Evolutionary conservation across 92 coral and sea anemone species (phyloP).

Genomic region (Epizoanthus stellaris): DNA sequence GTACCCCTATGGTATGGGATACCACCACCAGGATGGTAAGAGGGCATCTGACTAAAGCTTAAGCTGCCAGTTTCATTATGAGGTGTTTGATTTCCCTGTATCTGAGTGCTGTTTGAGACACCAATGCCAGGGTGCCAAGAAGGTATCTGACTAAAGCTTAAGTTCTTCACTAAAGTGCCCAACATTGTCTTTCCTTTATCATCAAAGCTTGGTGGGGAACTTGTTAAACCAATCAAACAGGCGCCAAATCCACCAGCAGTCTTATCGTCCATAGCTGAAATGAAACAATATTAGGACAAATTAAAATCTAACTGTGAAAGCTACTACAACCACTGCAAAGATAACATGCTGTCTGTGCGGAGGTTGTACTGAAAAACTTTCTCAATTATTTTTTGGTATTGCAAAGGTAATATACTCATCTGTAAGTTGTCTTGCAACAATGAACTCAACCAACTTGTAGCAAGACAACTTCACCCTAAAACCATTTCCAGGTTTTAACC

Average conservation of each 20-base stretch:
- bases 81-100: neutral
- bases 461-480: no score
- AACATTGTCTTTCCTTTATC: neutral
- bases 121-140: neutral
- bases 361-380: no score
- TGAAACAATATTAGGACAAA: neutral
- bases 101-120: conserved; percentile 35
- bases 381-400: no score
- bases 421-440: no score
- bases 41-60: neutral
- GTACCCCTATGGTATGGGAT: conserved; percentile 25
- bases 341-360: no score
- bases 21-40: neutral
- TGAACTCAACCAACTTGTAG: no score
- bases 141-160: conserved; percentile 1
- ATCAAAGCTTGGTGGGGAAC: conserved; percentile 10
- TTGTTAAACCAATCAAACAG: neutral
- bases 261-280: neutral
- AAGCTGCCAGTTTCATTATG: neutral
- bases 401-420: no score
- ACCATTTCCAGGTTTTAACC: no score
- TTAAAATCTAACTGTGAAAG: neutral
- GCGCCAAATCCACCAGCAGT: neutral
- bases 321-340: neutral
- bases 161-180: neutral